Base-by-base conservation (phyloP, 2,888 invertebrate genomes). In the Pogonocherus hispidulus region DNA sequence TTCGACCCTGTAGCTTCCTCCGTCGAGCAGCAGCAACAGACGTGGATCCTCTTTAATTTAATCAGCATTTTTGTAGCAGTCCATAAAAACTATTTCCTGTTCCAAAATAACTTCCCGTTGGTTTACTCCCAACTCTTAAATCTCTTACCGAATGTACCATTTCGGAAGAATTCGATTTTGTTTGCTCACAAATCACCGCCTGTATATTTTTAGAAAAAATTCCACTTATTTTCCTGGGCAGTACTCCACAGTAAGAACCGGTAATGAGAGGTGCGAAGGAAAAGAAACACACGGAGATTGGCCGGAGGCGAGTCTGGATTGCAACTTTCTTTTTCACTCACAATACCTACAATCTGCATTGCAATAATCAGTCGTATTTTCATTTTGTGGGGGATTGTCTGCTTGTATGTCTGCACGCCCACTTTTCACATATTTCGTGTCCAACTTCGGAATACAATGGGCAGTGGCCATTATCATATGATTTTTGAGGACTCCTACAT, bases 321-420 rank as follows among this genome's bases (percentile, higher is more conserved):
- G 37, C 20, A 32, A 66, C 66, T 66, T 66, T 66, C 66, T 66
- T 60, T 66, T 66, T 66, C 66, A 66, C 44, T 59, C 44, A 27
- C n/a, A n/a, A n/a, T n/a, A n/a, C n/a, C n/a, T n/a, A n/a, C 1
- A 16, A 1, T 51, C 22, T 62, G 22, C n/a, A n/a, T n/a, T n/a
- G n/a, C n/a, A n/a, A n/a, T n/a, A n/a, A n/a, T n/a, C n/a, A n/a
- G n/a, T n/a, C n/a, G n/a, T n/a, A n/a, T n/a, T n/a, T n/a, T n/a
- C n/a, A n/a, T n/a, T n/a, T n/a, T n/a, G n/a, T n/a, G 35, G 18
- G 23, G 19, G 32, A 37, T n/a, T n/a, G n/a, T n/a, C n/a, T n/a
- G n/a, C n/a, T n/a, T n/a, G n/a, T n/a, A n/a, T n/a, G 59, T 62
- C 37, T 51, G n/a, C 37, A 51, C 51, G 37, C 49, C 62, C 51